Base-by-base conservation (phyloP, 2,113 vertebrate species). In the Nematolebias whitei region DNA sequence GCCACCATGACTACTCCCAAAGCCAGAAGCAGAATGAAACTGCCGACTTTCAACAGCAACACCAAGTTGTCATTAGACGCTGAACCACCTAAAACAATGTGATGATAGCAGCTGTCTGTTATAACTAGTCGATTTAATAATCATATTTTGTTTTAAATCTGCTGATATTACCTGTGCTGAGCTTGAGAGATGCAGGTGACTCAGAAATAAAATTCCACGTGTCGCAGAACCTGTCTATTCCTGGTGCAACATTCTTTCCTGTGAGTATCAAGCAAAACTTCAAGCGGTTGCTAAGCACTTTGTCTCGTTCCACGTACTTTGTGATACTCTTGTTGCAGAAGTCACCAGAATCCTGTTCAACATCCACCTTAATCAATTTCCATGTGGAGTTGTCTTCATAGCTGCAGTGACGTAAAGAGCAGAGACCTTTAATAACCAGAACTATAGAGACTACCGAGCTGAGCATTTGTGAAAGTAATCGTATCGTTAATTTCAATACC, bases 231-330 rank as follows among this genome's bases (percentile, higher is more conserved):
- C 5, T 10, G 5, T 10, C 10, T 35, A 35, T 9, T 35, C 9
- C 32, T 10, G 5, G 32, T 35, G 32, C 32, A 35, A 35, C 32
- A 8, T 35, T 35, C 10, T 35, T 10, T 35, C 32, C 32, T 35
- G 44, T 1, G 84, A 80, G 81, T 95, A 74, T 82, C 1, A 94
- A 85, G 43, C 95, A 98, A 71, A 96, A 95, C 73, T 78, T 83
- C 62, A 88, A 57, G 4, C 64, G 55, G 18, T 71, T 12, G 80
- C 6, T 7, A 58, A 15, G 0, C 43, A 23, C 87, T 57, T 0
- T 40, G 57, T 61, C 71, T 18, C 0, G 38, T 3, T 72, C 65
- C 47, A 94, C 66, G 10, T 62, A 85, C 45, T 93, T 94, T 41
- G 57, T 88, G 1, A 94, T 88, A 9, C 26, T 69, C 91, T 93